A percentile compares a stretch with the other conserved stretches of the same genome.
Conservation (phyloP, 2,113 vertebrate species). For the Dicentrarchus labrax region DNA sequence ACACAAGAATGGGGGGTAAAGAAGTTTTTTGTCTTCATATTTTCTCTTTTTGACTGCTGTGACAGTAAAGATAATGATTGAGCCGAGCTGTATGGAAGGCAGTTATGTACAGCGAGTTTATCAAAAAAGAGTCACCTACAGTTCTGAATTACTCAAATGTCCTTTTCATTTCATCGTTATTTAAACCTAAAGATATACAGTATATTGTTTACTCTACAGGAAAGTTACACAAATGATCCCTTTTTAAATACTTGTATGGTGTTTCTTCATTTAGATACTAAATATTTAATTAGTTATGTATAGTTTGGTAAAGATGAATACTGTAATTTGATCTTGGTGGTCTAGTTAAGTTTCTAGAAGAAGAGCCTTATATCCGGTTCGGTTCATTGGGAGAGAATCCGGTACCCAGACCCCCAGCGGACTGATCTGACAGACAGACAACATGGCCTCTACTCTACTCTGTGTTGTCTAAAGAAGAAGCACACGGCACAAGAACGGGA, state of each 20-base stretch:
- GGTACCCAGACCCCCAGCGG: conserved; percentile 57
- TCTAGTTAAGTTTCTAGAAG: conserved; percentile 92
- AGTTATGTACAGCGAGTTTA: conserved; percentile 96
- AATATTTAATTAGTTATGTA: conserved; percentile 87
- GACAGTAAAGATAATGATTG: conserved; percentile 90
- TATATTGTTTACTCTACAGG: conserved; percentile 94
- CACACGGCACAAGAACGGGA: conserved; percentile 90
- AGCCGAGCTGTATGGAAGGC: conserved; percentile 90
- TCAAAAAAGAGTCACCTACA: conserved; percentile 91
- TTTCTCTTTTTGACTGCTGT: conserved; percentile 87
- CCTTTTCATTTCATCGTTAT: conserved; percentile 73
- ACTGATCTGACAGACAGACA: conserved; percentile 67
- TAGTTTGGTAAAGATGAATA: conserved; percentile 88
- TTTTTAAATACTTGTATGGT: conserved; percentile 82
- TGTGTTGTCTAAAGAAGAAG: conserved; percentile 85
- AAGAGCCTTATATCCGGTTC: conserved; percentile 88
- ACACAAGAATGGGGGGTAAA: conserved; percentile 80
- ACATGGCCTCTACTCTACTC: conserved; percentile 88
- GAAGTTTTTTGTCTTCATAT: conserved; percentile 13
- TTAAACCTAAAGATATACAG: conserved; percentile 95
- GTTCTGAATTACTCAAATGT: conserved; percentile 95
- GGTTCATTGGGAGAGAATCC: conserved; percentile 66
- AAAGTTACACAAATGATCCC: conserved; percentile 97
- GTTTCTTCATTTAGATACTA: conserved; percentile 93
- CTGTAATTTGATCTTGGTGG: conserved; percentile 88